Conservation (phyloP, 2,113 vertebrate species). For the Micronycteris hirsuta region DNA sequence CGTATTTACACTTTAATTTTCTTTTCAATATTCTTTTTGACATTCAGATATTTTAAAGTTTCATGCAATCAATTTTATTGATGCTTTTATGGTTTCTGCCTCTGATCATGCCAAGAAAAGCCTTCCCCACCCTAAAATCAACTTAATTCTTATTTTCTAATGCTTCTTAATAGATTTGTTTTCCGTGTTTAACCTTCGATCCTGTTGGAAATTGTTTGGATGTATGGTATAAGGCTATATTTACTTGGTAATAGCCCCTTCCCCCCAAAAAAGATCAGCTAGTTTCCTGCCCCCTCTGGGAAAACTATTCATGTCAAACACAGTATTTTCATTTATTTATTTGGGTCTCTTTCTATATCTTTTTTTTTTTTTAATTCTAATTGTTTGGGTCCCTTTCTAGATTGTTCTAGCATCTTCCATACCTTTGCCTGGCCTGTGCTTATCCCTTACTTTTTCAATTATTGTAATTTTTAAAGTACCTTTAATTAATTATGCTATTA, state of each 20-base stretch:
- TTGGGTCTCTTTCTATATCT: background rate
- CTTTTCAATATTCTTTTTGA: constrained; percentile 21
- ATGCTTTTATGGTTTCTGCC: background rate
- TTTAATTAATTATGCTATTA: background rate
- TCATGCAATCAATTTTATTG: background rate
- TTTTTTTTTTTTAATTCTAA: too few species aligned
- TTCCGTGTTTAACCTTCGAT: background rate
- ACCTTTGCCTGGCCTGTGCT: background rate
- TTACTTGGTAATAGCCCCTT: background rate
- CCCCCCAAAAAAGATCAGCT: background rate
- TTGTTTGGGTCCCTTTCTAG: background rate
- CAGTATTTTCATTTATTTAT: background rate
- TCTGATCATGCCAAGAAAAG: background rate
- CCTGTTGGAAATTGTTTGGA: background rate
- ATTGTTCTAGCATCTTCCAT: background rate
- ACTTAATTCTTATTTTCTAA: background rate
- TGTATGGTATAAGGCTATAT: background rate
- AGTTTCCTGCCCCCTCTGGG: background rate
- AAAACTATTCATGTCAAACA: background rate
- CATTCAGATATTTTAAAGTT: constrained; percentile 10
- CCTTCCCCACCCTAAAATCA: background rate
- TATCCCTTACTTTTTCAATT: background rate
- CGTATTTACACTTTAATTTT: constrained; percentile 20
- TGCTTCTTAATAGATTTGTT: background rate
- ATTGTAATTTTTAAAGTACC: background rate